Evolutionary conservation across 2,797 vertebrate genomes (phyloP), one percentile per base, ranked within the genome.

Genomic region (Tachyglossus aculeatus): DNA sequence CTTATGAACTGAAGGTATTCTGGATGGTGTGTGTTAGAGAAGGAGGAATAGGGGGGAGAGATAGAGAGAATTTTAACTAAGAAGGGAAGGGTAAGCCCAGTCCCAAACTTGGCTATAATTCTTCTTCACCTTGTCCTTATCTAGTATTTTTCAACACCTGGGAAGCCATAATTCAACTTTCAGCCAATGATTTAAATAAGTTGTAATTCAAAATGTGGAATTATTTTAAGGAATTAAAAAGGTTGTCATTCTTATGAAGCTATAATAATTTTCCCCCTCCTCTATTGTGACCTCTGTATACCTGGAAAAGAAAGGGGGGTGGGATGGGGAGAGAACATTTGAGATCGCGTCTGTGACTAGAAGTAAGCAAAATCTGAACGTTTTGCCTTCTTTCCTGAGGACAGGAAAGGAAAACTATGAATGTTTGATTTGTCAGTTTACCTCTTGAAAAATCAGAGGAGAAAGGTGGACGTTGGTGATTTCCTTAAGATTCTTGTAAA

Each of bases 1-100:
- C 29, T 69, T 16, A 45, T 55, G 68, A 76, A 59, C 0, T 53
- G 55, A 25, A 78, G 54, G 51, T 29, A 53, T 59, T 50, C 22
- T 15, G 22, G 37, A 63, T 52, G 37, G 55, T 37, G 33, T 1
- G 3, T 5, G 5, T 45, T n/a, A 52, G 60, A 59, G 27, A 7
- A 41, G 41, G 51, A 66, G 32, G n/a, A n/a, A n/a, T n/a, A n/a
- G n/a, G n/a, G n/a, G n/a, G n/a, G n/a, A n/a, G n/a, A n/a, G n/a
- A n/a, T n/a, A n/a, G n/a, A n/a, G n/a, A n/a, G n/a, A n/a, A n/a
- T n/a, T n/a, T n/a, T n/a, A n/a, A n/a, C n/a, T n/a, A 41, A 38
- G 43, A 21, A 4, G 36, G 29, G 48, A 55, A 10, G 37, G 65
- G 15, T n/a, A 64, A 58, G 52, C 44, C 8, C 18, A 16, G 8